Evolutionary conservation across 2,113 vertebrate species (phyloP), one percentile per base, ranked within the genome.

Genomic region (Ptychochromis oligacanthus): DNA sequence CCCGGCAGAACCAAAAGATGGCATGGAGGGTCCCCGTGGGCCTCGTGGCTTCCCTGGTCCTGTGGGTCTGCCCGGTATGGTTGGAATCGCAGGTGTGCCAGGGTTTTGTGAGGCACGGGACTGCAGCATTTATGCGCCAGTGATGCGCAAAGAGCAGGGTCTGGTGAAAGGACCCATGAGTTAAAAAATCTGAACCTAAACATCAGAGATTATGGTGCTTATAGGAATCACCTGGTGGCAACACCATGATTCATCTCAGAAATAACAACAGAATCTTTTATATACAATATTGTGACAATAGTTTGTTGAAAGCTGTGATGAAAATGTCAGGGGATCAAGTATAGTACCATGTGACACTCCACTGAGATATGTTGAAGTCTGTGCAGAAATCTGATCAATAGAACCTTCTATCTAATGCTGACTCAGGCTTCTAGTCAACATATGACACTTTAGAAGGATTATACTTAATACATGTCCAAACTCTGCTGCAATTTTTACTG

Each of bases 51-150:
- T 94, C 87, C 94, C 91, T 0, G 94, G 95, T 28, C 75, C 88
- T 0, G 56, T 94, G 43, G 95, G 95, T 2, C 83, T 84, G 20
- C 10, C 82, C 1, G 94, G 94, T 22, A 43, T 81, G 52, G 7
- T 88, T 20, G 94, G 95, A 1, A 43, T 34, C 26, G 65, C 78
- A 0, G 94, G 94, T 3, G 89, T 96, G 12, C 93, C 90, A 1
- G 96, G 95, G 17, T 80, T 96, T 7, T 93, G 93, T 5, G 94
- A 96, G 94, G 93, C 95, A 2, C 92, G 95, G 10, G 94, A 95
- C 88, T 96, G 94, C 76, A 91, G 91, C 82, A 94, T 87, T 24
- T 79, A 95, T 8, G 88, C 93, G 0, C 94, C 94, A 15, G 95
- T 93, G 85, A 61, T 93, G 81, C 93, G 94, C 52, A 93, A 94